Base-by-base conservation (phyloP, 2,888 invertebrate genomes). In the Crossocerus cetratus region DNA sequence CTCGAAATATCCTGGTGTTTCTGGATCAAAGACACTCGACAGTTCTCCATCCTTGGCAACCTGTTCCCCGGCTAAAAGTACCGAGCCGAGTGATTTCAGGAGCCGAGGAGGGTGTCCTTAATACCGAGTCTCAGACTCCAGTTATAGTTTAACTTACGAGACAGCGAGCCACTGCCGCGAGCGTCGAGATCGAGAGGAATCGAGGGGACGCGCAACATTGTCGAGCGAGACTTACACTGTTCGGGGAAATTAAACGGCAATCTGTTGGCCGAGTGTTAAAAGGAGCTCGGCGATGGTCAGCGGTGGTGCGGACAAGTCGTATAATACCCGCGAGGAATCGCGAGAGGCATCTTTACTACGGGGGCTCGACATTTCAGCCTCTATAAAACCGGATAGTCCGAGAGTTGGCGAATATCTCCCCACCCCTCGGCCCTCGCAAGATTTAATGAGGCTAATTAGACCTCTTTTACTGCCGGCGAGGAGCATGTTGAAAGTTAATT, bases 401-500 rank as follows among this genome's bases (percentile, higher is more conserved):
- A 14, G 3, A 14, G 14, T 49, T 32, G 32, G 32, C 32, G 32
- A 32, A 32, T 32, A 32, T 32, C 13, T 49, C 13, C 13, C 49
- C 14, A 11, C 14, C 49, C 14, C 16, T 13, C 49, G 49, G 1
- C n/a, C 49, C 43, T 13, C 49, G 49, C 49, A 16, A 49, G 49
- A 49, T 49, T 49, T 49, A 49, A 49, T 16, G 49, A 49, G 49
- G 49, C 49, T 49, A 49, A 49, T 49, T 16, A 49, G 49, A 49
- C 49, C 49, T 16, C 49, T 49, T 49, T 49, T 49, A 49, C 16
- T 49, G 16, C 49, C 49, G 49, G 14, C 14, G n/a, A 16, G 49
- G n/a, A 49, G 16, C 49, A 16, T 16, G 49, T 16, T 16, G 8
- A 49, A 49, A 49, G 49, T 49, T 49, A 49, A 49, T 16, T 49